Conservation (phyloP, 1,140 invertebrate species). For the Drosophila truncata region DNA sequence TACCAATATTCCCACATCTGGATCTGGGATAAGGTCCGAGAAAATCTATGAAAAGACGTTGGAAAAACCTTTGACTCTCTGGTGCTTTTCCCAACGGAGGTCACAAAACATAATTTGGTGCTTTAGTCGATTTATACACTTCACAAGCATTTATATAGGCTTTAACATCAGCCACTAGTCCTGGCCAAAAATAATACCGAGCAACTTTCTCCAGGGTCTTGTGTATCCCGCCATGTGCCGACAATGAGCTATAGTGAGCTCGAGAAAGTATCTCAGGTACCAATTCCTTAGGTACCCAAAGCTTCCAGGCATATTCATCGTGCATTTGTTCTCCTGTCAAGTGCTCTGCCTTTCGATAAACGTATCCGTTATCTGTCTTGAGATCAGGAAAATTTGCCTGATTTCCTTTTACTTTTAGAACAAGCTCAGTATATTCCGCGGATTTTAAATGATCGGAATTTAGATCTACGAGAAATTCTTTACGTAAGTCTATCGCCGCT, state of each 20-base stretch:
- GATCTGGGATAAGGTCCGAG: no score
- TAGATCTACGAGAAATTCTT: not conserved
- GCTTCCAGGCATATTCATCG: not conserved
- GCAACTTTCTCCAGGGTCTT: not conserved
- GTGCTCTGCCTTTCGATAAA: not conserved
- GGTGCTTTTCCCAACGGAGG: no score
- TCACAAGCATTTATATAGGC: no score
- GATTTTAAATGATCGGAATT: not conserved
- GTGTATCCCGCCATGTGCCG: not conserved
- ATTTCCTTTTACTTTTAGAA: not conserved
- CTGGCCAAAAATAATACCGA: no score
- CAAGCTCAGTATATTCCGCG: not conserved
- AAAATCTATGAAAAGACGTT: no score
- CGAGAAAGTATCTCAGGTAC: not conserved
- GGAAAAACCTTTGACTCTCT: no score
- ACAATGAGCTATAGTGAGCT: not conserved
- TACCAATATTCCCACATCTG: no score
- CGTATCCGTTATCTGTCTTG: not conserved
- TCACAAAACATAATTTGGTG: no score
- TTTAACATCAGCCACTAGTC: no score
- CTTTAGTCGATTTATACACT: no score
- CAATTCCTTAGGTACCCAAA: not conserved
- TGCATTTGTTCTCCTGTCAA: not conserved
- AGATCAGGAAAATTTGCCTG: not conserved
- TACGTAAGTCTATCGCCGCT: not conserved